Base-by-base conservation (phyloP, 2,113 vertebrate species). In the Ochotona curzoniae region DNA sequence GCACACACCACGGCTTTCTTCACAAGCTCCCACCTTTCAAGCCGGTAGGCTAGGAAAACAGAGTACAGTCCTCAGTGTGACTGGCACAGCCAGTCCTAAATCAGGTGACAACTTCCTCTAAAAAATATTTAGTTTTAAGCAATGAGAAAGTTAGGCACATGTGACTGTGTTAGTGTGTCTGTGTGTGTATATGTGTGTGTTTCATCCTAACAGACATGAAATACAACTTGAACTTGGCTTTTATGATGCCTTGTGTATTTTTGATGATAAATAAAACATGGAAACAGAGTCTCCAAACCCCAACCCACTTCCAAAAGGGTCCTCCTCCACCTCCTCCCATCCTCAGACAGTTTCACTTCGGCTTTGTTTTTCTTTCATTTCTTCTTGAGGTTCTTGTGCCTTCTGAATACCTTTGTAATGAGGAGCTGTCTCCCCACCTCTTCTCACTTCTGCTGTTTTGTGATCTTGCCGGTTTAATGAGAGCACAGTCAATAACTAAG, bases 291-390 rank as follows among this genome's bases (percentile, higher is more conserved):
- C 21, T 20, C 83, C 54, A 35, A 83, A 67, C 64, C 54, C 38
- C 70, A 78, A 57, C 23, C 91, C 54, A 5, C 60, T 32, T 90
- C 78, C 44, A 32, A 75, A 89, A 67, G 14, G 15, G 25, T 79
- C 78, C 57, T 54, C 79, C 49, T 51, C 63, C 57, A 54, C 93
- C 51, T 91, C 74, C 60, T 76, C 87, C 26, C 54, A 32, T 75
- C 93, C 26, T 66, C 38, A 69, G 89, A 38, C 47, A 94, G 97
- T 97, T 98, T 98, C 96, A 97, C 97, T 98, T 98, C 97, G 97
- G 96, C 93, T 90, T 28, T 49, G 23, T 7, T 32, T 89, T 98
- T 23, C 44, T 23, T 92, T 97, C 96, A 0, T 97, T 98, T 98
- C 98, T 97, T 92, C 87, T 98, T 98, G 95, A 96, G 94, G 93